A percentile compares a stretch with the other conserved stretches of the same genome.
phyloP scores from a whole-genome alignment of 2,113 vertebrate species.

The Phalacrocorax brasilianus region DNA sequence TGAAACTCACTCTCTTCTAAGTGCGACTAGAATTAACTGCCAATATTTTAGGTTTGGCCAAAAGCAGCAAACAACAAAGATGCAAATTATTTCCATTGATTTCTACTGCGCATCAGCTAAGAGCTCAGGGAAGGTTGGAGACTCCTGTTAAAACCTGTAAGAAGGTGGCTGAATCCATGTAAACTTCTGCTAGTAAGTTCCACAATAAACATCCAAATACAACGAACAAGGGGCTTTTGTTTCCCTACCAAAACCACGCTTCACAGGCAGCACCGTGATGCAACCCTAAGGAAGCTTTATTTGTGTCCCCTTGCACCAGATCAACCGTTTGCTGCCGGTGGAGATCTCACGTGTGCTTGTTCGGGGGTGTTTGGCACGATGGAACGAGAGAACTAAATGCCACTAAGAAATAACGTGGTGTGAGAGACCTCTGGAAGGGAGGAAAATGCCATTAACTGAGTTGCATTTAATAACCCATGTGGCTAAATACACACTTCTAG shows the following conservation, averaged over 20 bases:
- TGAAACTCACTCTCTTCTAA: neutral
- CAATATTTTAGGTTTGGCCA: neutral
- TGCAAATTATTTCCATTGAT: neutral
- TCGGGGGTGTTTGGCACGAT: rapidly evolving
- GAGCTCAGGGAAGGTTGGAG: neutral
- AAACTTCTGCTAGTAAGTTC: neutral
- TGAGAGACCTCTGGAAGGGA: neutral
- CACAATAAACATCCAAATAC: neutral
- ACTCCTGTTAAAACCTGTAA: neutral
- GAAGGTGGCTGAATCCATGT: neutral
- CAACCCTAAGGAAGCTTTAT: neutral
- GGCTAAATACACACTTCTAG: neutral
- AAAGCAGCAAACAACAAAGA: neutral
- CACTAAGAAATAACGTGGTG: neutral
- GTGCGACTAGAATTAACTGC: neutral
- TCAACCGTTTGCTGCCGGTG: neutral
- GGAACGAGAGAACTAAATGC: neutral
- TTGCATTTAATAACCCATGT: neutral
- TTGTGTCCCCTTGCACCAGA: neutral
- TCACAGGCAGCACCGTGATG: neutral
- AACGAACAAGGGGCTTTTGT: neutral
- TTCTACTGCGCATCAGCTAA: neutral
- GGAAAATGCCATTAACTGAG: neutral
- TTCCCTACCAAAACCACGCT: neutral
- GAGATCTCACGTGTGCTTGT: neutral